These are phyloP conservation scores for Spodoptera litura DNA, from an alignment of 1,140 invertebrate genomes.

Conservation along the genomic window DNA sequence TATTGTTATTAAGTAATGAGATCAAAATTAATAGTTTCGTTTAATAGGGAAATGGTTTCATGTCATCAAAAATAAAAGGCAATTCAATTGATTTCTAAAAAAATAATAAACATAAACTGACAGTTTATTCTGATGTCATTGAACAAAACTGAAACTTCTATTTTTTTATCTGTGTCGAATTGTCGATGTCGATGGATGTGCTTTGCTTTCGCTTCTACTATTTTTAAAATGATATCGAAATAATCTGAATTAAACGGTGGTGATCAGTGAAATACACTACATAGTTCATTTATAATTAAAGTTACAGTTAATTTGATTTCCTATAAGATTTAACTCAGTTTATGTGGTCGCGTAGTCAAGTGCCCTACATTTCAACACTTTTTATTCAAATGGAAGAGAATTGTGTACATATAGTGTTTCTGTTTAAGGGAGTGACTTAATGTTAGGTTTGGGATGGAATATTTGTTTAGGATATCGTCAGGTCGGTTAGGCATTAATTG, in stretches of 20 bases:
- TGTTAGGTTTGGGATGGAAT: conserved; percentile 65
- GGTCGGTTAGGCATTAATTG: conserved; percentile 59
- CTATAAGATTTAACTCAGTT: conserved; percentile 33
- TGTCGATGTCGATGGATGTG: conserved; percentile 30
- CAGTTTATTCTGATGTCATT: not conserved
- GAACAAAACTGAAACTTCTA: conserved; percentile 1
- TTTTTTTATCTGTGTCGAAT: conserved; percentile 19
- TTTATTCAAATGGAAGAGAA: conserved; percentile 81
- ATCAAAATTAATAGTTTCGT: too few relatives aligned
- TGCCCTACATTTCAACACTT: conserved; percentile 78
- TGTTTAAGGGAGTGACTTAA: conserved; percentile 78
- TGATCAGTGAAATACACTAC: conserved; percentile 4
- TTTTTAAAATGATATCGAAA: conserved; percentile 35
- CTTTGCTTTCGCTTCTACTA: conserved; percentile 42
- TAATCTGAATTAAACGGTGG: conserved; percentile 22
- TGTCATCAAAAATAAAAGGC: too few relatives aligned
- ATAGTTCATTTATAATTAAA: not conserved
- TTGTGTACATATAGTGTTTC: conserved; percentile 65
- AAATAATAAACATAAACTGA: too few relatives aligned
- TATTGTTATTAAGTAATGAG: too few relatives aligned
- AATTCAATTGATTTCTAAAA: too few relatives aligned
- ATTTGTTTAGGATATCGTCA: conserved; percentile 44
- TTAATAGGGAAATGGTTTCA: too few relatives aligned
- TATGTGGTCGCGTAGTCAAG: conserved; percentile 57
- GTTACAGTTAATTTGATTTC: not conserved